Base-by-base conservation (phyloP, 2,888 invertebrate genomes). In the Luperina nickerlii region DNA sequence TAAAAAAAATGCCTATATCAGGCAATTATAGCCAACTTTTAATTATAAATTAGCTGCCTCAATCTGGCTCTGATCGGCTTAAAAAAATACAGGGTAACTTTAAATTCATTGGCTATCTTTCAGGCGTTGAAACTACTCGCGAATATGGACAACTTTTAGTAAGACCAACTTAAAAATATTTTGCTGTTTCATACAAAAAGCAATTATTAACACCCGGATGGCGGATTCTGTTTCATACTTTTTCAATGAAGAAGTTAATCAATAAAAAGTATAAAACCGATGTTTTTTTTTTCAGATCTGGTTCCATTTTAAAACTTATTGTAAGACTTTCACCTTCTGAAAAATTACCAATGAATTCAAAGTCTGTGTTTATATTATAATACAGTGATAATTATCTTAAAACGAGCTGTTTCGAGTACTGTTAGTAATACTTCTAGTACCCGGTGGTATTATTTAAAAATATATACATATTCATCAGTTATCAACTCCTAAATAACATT, bases 371-470 rank as follows among this genome's bases (percentile, higher is more conserved):
- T 73, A 32, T 32, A 74, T 32, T 73, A 32, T 32, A 74, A 54
- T 77, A 74, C 42, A 54, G 48, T 51, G 20, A 73, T 70, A 66
- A 66, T 32, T 24, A 79, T 70, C 72, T 76, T 74, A 82, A 54
- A 67, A 75, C 15, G 2, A 73, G 54, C 32, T 54, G 15, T 72
- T 71, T 68, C 66, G 73, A 83, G 81, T 84, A 85, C 86, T 86
- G 80, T 84, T 88, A 87, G 80, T 87, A 91, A 89, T 90, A 91
- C 88, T 88, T 89, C 73, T 87, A 89, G 84, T 92, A 90, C 90
- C 87, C 87, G 86, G 67, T 87, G 74, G 63, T 63, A 87, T 87
- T 83, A 78, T 82, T 79, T 81, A 78, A 65, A 48, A 77, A 68
- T 69, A 82, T 78, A 78, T 82, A 88, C 65, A 88, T 63, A 86